A percentile compares a stretch with the other conserved stretches of the same genome.
Evolutionary conservation across 2,888 invertebrate species (phyloP).

Genomic region (Lasioglossum vierecki): DNA sequence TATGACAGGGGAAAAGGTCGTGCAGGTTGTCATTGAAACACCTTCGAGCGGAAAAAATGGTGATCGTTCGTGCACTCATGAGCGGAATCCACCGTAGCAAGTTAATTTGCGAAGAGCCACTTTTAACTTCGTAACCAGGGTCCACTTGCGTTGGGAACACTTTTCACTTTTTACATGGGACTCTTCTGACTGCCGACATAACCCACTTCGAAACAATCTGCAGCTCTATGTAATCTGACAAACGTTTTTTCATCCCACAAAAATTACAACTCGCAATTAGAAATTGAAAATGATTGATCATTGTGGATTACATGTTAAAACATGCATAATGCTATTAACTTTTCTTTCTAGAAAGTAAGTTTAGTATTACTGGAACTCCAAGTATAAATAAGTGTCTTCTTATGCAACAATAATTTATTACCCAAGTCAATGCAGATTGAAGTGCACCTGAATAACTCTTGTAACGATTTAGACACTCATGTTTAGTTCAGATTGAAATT

Average conservation of each 20-base stretch:
- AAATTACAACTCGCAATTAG: neutral
- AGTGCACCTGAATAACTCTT: no score
- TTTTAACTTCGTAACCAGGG: slow-evolving; percentile 23
- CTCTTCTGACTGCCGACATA: neutral
- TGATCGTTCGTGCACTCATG: slow-evolving; percentile 36
- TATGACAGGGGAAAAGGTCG: slow-evolving; percentile 43
- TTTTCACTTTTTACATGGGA: slow-evolving; percentile 20
- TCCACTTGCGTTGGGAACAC: slow-evolving; percentile 8
- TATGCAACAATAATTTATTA: no score
- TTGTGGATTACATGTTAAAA: no score
- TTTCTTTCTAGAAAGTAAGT: neutral
- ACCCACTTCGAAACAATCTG: slow-evolving; percentile 1
- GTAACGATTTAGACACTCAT: no score
- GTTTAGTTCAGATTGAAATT: no score
- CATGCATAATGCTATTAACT: no score
- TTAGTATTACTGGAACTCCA: neutral
- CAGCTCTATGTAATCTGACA: neutral
- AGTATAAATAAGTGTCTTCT: neutral
- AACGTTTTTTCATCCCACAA: neutral
- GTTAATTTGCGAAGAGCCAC: slow-evolving; percentile 53
- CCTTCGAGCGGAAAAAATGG: slow-evolving; percentile 49
- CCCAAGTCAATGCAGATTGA: no score
- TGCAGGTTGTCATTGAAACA: slow-evolving; percentile 47
- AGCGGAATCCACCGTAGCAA: slow-evolving; percentile 39
- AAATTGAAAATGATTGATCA: neutral